Evolutionary conservation across 2,888 invertebrate genomes (phyloP).

Genomic region (Plemyria rubiginata): DNA sequence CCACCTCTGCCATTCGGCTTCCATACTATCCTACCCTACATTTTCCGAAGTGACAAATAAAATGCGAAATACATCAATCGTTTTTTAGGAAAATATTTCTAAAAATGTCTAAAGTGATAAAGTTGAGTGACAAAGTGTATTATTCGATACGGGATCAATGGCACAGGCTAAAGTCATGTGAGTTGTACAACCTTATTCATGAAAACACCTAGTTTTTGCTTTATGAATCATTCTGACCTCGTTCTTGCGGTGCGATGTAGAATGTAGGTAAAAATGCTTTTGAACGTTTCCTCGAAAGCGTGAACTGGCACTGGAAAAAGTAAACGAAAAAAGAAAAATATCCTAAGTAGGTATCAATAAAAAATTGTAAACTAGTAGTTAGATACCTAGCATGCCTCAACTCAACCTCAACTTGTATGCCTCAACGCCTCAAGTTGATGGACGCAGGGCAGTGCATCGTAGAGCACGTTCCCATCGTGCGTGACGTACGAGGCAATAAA

Average conservation of each 20-base stretch:
- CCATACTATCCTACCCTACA: conserved; percentile 21
- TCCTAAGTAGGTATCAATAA: no score
- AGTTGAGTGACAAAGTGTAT: conserved; percentile 53
- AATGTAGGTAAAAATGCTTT: no score
- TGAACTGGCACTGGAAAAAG: neutral
- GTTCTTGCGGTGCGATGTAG: neutral
- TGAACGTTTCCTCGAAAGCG: neutral
- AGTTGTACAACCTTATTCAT: conserved; percentile 48
- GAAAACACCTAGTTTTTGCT: neutral
- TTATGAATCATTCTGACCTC: conserved; percentile 8
- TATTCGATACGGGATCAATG: conserved; percentile 64
- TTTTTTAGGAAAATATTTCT: conserved; percentile 5
- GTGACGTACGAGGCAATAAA: no score
- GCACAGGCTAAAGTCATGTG: conserved; percentile 72
- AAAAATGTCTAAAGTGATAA: conserved; percentile 64
- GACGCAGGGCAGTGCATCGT: no score
- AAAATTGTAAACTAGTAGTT: no score
- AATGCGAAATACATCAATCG: neutral
- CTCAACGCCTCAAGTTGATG: no score
- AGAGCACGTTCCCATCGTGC: no score
- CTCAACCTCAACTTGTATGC: no score
- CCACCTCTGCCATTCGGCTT: conserved; percentile 14
- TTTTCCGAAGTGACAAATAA: conserved; percentile 16
- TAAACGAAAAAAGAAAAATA: no score
- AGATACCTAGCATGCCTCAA: no score